These are phyloP conservation scores for Acipenser ruthenus DNA, from an alignment of 2,797 vertebrate species.

Conservation along the genomic window DNA sequence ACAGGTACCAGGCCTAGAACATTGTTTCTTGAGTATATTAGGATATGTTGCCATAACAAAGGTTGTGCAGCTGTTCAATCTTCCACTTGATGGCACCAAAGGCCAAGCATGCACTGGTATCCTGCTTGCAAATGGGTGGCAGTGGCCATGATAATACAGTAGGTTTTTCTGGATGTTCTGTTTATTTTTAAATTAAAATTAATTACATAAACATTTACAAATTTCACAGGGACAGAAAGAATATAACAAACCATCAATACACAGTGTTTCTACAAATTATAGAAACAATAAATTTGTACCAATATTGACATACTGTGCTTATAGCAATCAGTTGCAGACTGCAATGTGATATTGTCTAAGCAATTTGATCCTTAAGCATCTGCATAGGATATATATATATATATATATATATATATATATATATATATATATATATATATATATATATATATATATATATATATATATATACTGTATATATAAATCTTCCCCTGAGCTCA, in stretches of 20 bases:
- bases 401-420: no score
- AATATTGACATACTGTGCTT: no score
- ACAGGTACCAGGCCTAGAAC: no score
- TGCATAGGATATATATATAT: constrained; percentile 2
- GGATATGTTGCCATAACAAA: neutral
- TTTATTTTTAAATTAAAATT: neutral
- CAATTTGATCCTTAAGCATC: constrained; percentile 6
- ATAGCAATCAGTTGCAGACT: no score
- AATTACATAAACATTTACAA: no score
- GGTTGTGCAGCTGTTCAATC: neutral
- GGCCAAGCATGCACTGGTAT: constrained; percentile 15
- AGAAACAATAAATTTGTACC: no score
- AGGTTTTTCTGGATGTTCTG: neutral
- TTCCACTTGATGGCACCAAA: constrained; percentile 47
- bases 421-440: neutral
- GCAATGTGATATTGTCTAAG: no score
- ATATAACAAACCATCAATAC: no score
- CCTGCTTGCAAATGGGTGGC: constrained; percentile 5
- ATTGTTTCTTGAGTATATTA: no score
- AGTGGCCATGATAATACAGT: neutral
- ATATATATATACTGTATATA: constrained; percentile 2
- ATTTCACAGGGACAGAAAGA: no score
- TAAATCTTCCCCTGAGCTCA: neutral
- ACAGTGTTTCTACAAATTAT: no score
- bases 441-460: no score